Conservation (phyloP, 1,140 invertebrate species). For the Bactericera cockerelli region DNA sequence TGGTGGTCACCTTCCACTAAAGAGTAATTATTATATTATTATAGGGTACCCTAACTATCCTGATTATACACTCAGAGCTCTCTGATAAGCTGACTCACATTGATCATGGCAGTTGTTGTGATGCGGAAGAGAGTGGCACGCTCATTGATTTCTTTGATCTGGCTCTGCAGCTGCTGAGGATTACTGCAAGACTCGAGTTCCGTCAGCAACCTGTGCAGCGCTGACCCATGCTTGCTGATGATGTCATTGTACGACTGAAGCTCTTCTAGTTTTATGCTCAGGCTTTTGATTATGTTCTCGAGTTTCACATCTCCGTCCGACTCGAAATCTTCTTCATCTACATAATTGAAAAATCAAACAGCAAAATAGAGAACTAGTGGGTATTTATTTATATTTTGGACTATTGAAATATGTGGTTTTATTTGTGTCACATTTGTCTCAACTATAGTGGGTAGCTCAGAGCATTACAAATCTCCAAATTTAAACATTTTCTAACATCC, state of each 20-base stretch:
- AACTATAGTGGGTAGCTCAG: too few species aligned
- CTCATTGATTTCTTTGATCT: constrained; percentile 69
- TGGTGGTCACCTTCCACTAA: too few species aligned
- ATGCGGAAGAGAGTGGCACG: constrained; percentile 83
- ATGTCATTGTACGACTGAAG: constrained; percentile 80
- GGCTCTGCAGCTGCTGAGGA: constrained; percentile 35
- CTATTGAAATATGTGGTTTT: too few species aligned
- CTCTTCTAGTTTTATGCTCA: constrained; percentile 59
- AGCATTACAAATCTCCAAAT: too few species aligned
- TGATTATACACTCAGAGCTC: too few species aligned
- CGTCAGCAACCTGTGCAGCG: constrained; percentile 64
- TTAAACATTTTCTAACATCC: too few species aligned
- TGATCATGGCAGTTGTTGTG: constrained; percentile 89
- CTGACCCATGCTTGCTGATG: constrained; percentile 70
- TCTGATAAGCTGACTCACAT: constrained; percentile 66
- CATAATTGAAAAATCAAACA: constrained; percentile 25
- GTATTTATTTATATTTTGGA: background rate
- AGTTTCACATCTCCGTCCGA: constrained; percentile 30
- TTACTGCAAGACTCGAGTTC: constrained; percentile 64
- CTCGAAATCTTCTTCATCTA: constrained; percentile 50
- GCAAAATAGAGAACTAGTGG: background rate
- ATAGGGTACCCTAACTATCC: too few species aligned
- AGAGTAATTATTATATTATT: too few species aligned
- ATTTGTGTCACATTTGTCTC: too few species aligned
- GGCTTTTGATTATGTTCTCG: constrained; percentile 38